Base-by-base conservation (phyloP, 2,888 invertebrate genomes). In the Mesorhabditis belari region DNA sequence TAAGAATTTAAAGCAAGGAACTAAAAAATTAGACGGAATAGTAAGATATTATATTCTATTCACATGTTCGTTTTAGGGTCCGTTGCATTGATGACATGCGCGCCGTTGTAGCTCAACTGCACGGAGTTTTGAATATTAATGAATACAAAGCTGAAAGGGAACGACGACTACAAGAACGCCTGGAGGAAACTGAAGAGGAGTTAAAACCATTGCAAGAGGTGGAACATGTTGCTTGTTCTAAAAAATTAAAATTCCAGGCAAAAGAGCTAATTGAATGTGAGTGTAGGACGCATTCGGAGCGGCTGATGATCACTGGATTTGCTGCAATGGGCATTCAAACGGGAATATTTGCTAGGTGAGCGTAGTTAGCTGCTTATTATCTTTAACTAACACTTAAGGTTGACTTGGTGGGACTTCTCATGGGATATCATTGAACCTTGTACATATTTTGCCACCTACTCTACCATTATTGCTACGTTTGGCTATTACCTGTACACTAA, bases 331-430 rank as follows among this genome's bases (percentile, higher is more conserved):
- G 92, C 0, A 88, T 94, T 50, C 96, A 98, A 29, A 71, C 69
- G 9, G 71, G 70, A 63, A 23, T 61, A 9, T 57, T 50, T 35
- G 3, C 24, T n/a, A 49, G 12, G 28, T 26, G 12, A n/a, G 52
- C 52, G 23, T n/a, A n/a, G n/a, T 9, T 51, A 44, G 44, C 12
- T 17, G 6, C 23, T 17, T 29, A 25, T n/a, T 17, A 29, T 21
- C 9, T 23, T 5, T 29, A 44, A 9, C 12, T 44, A 44, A 17
- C 9, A 6, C 57, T 86, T 95, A 17, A 87, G 98, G 60, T 87
- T 98, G 35, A 98, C 96, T 60, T 99, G 96, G 96, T 96, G 94
- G 93, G 96, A 98, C 85, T 98, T 98, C 85, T 93, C 93, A 12
- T 77, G 93, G 93, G 93, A 94, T 83, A 94, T 94, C 81, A 93